phyloP scores from a whole-genome alignment of 2,113 vertebrate genomes.

The Sus scrofa region DNA sequence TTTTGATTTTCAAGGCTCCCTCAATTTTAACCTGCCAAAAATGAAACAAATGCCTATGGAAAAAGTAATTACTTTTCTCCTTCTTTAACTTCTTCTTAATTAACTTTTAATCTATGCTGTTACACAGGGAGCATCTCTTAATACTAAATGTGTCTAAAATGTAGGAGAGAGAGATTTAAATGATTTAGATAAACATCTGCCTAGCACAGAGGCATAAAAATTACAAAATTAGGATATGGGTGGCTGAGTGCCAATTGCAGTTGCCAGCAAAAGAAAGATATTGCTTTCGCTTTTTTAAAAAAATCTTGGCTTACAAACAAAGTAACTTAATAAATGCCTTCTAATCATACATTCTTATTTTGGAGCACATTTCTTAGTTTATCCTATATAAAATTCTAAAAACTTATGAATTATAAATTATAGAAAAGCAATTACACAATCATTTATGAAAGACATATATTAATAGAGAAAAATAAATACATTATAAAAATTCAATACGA shows the following conservation, averaged over 20 bases:
- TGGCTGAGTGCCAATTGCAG: constrained; percentile 70
- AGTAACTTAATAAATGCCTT: constrained; percentile 55
- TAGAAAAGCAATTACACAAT: neutral
- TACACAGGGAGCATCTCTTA: constrained; percentile 80
- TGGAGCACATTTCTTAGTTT: constrained; percentile 2
- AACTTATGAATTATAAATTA: constrained; percentile 24
- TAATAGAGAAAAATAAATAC: constrained; percentile 56
- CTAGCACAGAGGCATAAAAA: constrained; percentile 72
- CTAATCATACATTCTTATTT: neutral
- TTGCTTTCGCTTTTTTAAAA: constrained; percentile 43
- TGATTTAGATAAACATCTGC: constrained; percentile 88
- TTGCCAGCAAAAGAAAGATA: constrained; percentile 54
- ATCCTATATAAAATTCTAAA: neutral
- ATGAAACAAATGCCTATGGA: constrained; percentile 80
- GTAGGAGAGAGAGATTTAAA: constrained; percentile 84
- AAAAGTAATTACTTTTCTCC: constrained; percentile 83
- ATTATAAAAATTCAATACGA: constrained; percentile 35
- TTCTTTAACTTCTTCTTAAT: constrained; percentile 86
- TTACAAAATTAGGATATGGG: constrained; percentile 65
- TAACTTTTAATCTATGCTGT: constrained; percentile 86
- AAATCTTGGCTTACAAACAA: constrained; percentile 25
- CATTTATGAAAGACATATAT: constrained; percentile 62
- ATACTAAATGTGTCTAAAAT: constrained; percentile 82
- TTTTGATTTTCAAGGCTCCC: constrained; percentile 73
- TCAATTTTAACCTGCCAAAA: constrained; percentile 82